Percentiles rank a stretch among this genome's conserved stretches.
phyloP scores from a whole-genome alignment of 2,888 invertebrate species.

The Limnephilus auricula region DNA sequence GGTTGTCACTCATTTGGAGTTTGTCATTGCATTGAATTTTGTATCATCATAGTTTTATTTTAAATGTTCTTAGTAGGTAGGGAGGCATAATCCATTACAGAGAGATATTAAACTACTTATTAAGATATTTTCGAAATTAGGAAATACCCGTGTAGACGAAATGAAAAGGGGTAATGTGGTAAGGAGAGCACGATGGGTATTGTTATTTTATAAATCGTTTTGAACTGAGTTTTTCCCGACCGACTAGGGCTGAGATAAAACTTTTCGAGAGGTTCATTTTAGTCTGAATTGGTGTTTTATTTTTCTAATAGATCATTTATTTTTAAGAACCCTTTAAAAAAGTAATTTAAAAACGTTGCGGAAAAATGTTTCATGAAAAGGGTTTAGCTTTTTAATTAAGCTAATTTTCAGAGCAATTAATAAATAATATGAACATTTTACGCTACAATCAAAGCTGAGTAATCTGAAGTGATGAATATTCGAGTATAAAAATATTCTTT shows the following conservation, averaged over 20 bases:
- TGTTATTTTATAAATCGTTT: slow-evolving; percentile 51
- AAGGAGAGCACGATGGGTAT: slow-evolving; percentile 56
- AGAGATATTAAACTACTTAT: slow-evolving; percentile 47
- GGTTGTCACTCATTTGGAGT: too few species aligned
- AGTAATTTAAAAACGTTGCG: not conserved
- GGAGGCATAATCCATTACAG: too few species aligned
- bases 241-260: not conserved
- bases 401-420: not conserved
- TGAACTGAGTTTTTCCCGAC: slow-evolving; percentile 21
- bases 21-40: too few species aligned
- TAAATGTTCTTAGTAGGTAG: too few species aligned
- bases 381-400: slow-evolving; percentile 13
- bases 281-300: not conserved
- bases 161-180: slow-evolving; percentile 46
- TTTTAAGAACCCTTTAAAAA: not conserved
- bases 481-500: too few species aligned
- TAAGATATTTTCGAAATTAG: slow-evolving; percentile 41
- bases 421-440: slow-evolving; percentile 2
- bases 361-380: not conserved
- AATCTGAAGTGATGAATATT: not conserved
- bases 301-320: slow-evolving; percentile 11
- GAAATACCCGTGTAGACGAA: slow-evolving; percentile 55
- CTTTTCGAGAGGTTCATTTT: not conserved
- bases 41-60: too few species aligned
- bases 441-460: not conserved